Evolutionary conservation across 2,797 vertebrate genomes (phyloP), one percentile per base, ranked within the genome.

Genomic region (Selene dorsalis): DNA sequence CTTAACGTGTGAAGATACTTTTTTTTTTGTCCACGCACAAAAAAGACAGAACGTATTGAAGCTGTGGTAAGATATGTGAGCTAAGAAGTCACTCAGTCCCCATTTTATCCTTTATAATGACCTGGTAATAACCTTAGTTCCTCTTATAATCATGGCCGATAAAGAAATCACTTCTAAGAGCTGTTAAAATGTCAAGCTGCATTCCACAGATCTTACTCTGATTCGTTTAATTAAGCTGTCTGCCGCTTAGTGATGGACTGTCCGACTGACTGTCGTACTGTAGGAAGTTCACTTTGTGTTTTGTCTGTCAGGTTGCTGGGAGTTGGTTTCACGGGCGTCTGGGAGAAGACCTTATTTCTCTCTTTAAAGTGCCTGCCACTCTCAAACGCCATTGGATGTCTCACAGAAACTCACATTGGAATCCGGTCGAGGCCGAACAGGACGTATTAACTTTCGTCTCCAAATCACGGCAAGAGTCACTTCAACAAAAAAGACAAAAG

Each of bases 151-250:
- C 69, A 84, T n/a, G 57, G 57, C 65, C 55, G 48, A 65, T 70
- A 73, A 82, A 77, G 60, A 70, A 75, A 50, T 16, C 52, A 59
- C 66, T 73, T 83, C 86, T 83, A 78, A 87, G 81, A 87, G 85
- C 67, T 41, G 83, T 87, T 92, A 89, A 93, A 92, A 93, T 92
- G 90, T 92, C 91, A 91, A 86, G 83, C 77, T 70, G 47, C 77
- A 80, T 84, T 88, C 60, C 63, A 48, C 43, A 77, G 77, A 85
- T 91, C 82, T 86, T 71, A 81, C 84, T 91, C 65, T 65, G 82
- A 88, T 89, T 87, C 69, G 50, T 83, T 85, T 93, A 94, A 93
- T 94, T 90, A 93, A 88, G 77, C 73, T 92, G 87, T 91, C 82
- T 39, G 6, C 35, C 70, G 71, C 71, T 76, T 85, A 91, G 92